A percentile compares a stretch with the other conserved stretches of the same genome.
phyloP scores from a whole-genome alignment of 2,888 invertebrate genomes.

The Ischnus inquisitorius region DNA sequence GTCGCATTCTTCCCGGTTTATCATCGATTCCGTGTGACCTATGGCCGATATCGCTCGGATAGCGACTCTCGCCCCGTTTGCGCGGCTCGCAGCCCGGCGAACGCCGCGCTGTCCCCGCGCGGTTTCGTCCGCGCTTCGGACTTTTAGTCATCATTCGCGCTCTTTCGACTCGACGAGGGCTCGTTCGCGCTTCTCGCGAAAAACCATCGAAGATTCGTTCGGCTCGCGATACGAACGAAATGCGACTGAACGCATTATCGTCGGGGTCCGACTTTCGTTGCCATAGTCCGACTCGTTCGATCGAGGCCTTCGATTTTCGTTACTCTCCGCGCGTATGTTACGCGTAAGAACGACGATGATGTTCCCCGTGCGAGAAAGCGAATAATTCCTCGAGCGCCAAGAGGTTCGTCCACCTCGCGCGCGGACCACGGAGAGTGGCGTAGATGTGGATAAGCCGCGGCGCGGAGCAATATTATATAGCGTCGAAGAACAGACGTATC shows the following conservation, averaged over 20 bases:
- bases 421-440: neutral
- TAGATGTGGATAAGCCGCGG: neutral
- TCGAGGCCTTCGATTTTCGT: too few species aligned
- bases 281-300: too few species aligned
- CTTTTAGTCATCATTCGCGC: too few species aligned
- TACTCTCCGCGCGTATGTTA: neutral
- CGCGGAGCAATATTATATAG: conserved; percentile 12
- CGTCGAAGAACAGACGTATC: conserved; percentile 4
- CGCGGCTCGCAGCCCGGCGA: neutral
- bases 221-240: too few species aligned
- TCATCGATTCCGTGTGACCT: conserved; percentile 62
- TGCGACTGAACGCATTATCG: too few species aligned
- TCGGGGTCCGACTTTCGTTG: too few species aligned
- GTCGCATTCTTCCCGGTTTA: conserved; percentile 58
- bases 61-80: conserved; percentile 38
- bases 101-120: too few species aligned
- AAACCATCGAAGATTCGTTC: too few species aligned
- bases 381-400: conserved; percentile 22
- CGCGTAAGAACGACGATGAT: conserved; percentile 16
- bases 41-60: conserved; percentile 51
- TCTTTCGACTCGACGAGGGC: too few species aligned
- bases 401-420: conserved; percentile 43
- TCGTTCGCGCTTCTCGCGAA: too few species aligned
- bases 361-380: conserved; percentile 30
- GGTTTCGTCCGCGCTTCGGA: too few species aligned